These are phyloP conservation scores for Gnathonemus longibarbis DNA, from an alignment of 2,113 vertebrate genomes.

Conservation along the genomic window DNA sequence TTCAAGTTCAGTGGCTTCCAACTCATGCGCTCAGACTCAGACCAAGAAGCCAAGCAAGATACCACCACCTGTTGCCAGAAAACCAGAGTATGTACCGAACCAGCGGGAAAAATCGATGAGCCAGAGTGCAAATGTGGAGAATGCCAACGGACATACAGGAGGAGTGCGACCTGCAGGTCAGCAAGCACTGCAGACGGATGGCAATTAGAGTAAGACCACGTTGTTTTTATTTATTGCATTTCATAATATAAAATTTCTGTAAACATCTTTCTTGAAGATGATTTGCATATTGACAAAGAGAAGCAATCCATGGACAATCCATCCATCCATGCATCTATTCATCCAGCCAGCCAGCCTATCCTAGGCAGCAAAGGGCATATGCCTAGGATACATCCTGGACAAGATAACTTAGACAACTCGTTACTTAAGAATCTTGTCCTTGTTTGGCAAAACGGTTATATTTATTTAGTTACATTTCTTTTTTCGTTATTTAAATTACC, in stretches of 20 bases:
- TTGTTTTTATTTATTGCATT: neutral
- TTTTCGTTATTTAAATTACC: neutral
- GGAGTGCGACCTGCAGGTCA: constrained; percentile 38
- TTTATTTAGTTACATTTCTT: too few species aligned
- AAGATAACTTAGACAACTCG: neutral
- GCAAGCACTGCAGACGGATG: constrained; percentile 27
- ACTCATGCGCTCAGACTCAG: constrained; percentile 31
- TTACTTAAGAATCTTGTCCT: neutral
- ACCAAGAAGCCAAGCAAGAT: constrained; percentile 66
- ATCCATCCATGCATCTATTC: neutral
- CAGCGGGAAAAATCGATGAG: constrained; percentile 31
- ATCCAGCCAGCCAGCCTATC: neutral
- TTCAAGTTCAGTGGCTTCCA: constrained; percentile 37
- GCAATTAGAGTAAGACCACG: constrained; percentile 44
- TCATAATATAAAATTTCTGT: neutral
- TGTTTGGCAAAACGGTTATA: neutral
- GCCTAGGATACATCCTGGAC: neutral
- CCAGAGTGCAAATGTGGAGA: constrained; percentile 28
- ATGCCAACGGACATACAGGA: constrained; percentile 37
- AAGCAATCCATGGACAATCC: neutral
- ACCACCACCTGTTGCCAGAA: constrained; percentile 88
- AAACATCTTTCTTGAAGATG: neutral
- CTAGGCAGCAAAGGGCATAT: neutral
- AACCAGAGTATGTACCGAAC: constrained; percentile 58
- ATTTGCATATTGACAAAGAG: neutral